phyloP scores from a whole-genome alignment of 2,797 vertebrate species.

The Epinephelus coioides region DNA sequence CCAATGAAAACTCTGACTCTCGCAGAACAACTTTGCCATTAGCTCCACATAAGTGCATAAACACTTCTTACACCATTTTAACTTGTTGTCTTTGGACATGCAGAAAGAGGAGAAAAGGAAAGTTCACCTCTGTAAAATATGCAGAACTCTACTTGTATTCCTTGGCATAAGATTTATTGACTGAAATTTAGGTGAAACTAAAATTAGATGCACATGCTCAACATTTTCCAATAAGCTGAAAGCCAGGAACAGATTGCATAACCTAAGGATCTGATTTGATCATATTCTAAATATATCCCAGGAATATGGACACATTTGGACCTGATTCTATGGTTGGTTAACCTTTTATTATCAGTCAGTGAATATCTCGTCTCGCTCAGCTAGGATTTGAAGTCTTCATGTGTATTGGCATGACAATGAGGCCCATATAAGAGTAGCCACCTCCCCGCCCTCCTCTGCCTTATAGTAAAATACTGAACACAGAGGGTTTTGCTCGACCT shows the following conservation, averaged over 20 bases:
- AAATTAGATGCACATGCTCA: conserved; percentile 17
- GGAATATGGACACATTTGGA: background rate
- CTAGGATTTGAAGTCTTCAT: background rate
- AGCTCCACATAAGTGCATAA: background rate
- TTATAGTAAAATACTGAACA: conserved; percentile 4
- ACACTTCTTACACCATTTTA: background rate
- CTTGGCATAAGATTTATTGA: conserved; percentile 3
- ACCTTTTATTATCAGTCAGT: background rate
- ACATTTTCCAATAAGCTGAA: conserved; percentile 1
- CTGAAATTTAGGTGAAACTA: background rate
- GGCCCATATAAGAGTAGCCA: background rate
- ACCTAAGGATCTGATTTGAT: too few species aligned
- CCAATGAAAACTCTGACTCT: background rate
- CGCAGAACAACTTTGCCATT: background rate
- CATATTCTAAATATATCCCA: background rate
- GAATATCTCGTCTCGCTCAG: too few species aligned
- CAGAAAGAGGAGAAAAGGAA: background rate
- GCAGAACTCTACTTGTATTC: background rate
- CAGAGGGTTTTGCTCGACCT: conserved; percentile 7
- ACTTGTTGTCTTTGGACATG: background rate
- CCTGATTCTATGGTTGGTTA: too few species aligned
- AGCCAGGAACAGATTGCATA: too few species aligned
- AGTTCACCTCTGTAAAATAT: background rate
- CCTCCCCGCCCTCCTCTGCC: background rate
- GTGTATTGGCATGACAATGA: background rate